phyloP scores from a whole-genome alignment of 2,797 vertebrate genomes.

The Smutsia temminckii region DNA sequence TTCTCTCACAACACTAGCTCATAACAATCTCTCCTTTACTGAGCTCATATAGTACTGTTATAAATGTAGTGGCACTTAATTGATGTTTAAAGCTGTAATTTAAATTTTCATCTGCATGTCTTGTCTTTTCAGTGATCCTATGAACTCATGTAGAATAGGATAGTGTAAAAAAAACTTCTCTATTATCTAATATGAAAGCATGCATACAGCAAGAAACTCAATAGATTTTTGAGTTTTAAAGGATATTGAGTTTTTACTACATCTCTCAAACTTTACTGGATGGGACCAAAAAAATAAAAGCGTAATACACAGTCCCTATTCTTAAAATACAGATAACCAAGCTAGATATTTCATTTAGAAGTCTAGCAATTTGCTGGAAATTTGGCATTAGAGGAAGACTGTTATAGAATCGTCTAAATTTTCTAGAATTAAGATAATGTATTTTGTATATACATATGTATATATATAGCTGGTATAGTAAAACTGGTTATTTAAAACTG shows the following conservation, averaged over 20 bases:
- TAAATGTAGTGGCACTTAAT: slow-evolving; percentile 37
- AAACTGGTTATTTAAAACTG: slow-evolving; percentile 17
- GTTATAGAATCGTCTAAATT: background rate
- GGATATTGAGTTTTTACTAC: background rate
- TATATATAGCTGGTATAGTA: background rate
- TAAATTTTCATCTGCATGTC: slow-evolving; percentile 35
- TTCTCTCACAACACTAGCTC: slow-evolving; percentile 56
- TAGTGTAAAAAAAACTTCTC: background rate
- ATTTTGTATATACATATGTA: background rate
- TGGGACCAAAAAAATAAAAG: background rate
- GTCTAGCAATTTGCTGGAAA: background rate
- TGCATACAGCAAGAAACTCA: background rate
- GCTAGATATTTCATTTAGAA: background rate
- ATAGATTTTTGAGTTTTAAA: background rate
- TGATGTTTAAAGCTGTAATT: slow-evolving; percentile 45
- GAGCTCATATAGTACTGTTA: background rate
- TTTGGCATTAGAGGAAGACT: slow-evolving; percentile 1
- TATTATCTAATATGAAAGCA: background rate
- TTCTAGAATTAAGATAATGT: background rate
- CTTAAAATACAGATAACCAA: background rate
- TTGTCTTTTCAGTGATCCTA: slow-evolving; percentile 42
- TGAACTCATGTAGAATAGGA: background rate
- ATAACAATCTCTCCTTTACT: slow-evolving; percentile 13
- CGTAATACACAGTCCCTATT: background rate
- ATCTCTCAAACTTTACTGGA: background rate